Base-by-base conservation (phyloP, 2,888 invertebrate genomes). In the Pyrocoelia pectoralis region DNA sequence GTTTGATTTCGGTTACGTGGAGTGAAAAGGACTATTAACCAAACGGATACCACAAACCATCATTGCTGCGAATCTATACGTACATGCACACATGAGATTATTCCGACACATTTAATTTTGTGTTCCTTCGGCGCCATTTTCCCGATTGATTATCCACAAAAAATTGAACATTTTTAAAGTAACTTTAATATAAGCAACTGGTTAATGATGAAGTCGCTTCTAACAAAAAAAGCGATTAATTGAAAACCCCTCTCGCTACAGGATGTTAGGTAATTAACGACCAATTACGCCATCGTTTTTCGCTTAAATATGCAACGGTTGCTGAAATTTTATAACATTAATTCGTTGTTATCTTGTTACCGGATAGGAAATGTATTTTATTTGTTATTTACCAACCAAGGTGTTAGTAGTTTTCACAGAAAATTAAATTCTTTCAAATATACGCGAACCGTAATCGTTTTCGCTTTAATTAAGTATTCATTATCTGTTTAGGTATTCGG, bases 41-140 rank as follows among this genome's bases (percentile, higher is more conserved):
- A 46, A 40, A 49, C 52, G 53, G 24, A 29, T 33, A 46, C 52
- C 55, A 46, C 55, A 55, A 55, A 55, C 55, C 43, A 56, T 28
- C 19, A 41, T 28, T 43, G 12, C 10, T 10, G 14, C 24, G 6
- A 6, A 24, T 24, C 6, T 28, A 50, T 40, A 19, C 12, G 24
- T 18, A 41, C 33, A 53, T 33, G 54, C 14, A 58, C 55, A 57
- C 61, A 48, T 40, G 17, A 15, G 56, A 65, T 65, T 61, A 65
- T 65, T 65, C 56, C 61, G 50, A 43, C 54, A 57, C 65, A 61
- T 61, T 60, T 54, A 61, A 50, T 48, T 65, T 65, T 61, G 53
- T 57, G 61, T 61, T 61, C 61, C 33, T 17, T 14, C 40, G 33
- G 33, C 53, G 53, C 49, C 56, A 65, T 56, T 65, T 56, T 17